Base-by-base conservation (phyloP, 2,888 invertebrate genomes). In the Pseudanteris insignis region DNA sequence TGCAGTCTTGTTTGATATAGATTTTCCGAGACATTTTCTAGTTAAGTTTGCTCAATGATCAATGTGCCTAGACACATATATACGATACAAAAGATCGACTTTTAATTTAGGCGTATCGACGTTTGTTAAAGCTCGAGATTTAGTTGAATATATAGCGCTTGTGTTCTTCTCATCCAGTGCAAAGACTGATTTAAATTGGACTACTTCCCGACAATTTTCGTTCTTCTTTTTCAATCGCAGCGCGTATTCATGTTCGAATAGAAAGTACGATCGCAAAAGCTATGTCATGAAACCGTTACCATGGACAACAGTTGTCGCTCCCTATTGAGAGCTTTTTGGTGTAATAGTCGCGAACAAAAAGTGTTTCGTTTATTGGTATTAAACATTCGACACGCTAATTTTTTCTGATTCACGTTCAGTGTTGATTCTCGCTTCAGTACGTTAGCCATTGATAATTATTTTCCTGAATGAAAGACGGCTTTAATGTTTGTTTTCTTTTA, bases 251-350 rank as follows among this genome's bases (percentile, higher is more conserved):
- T 50, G 54, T 55, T 43, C 21, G 24, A 48, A 36, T 30, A 26
- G 30, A 54, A 50, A 54, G 40, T 37, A 32, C 55, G 36, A 34
- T 55, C 50, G 44, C 46, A 46, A 37, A n/a, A 25, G 18, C 54
- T 26, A 11, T 44, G 54, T 44, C 54, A 43, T 37, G 53, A 33
- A 48, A 48, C 40, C 37, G 53, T 60, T 60, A 36, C 47, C 21
- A 53, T 47, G 47, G 59, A 59, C 60, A 48, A 59, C 60, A 48
- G 53, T 60, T 59, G 51, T 59, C 59, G 55, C 47, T 63, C 38
- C 51, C 59, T 47, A 63, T 63, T 63, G 63, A 63, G 63, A 63
- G 63, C 63, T 63, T 63, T 63, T 60, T 51, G 60, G 55, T 57
- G 55, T 63, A 51, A 55, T 50, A 59, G 60, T 47, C 51, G 46